Conservation (phyloP, 2,797 vertebrate species). For the Gephyroberyx darwinii region DNA sequence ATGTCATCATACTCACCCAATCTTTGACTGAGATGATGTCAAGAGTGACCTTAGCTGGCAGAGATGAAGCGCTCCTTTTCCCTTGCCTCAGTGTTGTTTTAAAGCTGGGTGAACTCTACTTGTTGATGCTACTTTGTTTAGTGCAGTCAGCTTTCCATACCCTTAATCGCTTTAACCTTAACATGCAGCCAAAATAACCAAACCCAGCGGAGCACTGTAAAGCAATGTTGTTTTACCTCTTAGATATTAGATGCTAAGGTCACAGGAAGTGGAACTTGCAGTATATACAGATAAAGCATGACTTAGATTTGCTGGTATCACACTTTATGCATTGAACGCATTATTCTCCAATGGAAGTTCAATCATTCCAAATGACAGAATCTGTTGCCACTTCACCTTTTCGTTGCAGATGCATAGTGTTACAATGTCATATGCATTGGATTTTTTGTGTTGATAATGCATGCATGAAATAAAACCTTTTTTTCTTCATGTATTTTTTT, state of each 20-base stretch:
- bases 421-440: too few species aligned
- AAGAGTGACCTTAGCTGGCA: background rate
- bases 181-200: slow-evolving; percentile 47
- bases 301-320: too few species aligned
- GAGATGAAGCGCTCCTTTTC: background rate
- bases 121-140: slow-evolving; percentile 36
- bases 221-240: background rate
- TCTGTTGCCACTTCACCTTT: too few species aligned
- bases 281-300: background rate
- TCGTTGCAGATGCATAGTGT: too few species aligned
- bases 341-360: too few species aligned
- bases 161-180: slow-evolving; percentile 5
- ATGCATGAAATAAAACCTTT: too few species aligned
- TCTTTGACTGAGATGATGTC: slow-evolving; percentile 18
- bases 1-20: slow-evolving; percentile 1
- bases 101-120: background rate
- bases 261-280: slow-evolving; percentile 21
- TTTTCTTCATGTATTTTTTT: too few species aligned
- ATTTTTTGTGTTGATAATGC: too few species aligned
- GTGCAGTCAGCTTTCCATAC: slow-evolving; percentile 23
- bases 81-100: background rate
- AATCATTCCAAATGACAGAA: too few species aligned
- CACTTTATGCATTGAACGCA: too few species aligned
- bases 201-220: background rate
- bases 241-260: slow-evolving; percentile 27